Conservation (phyloP, 2,888 invertebrate genomes). For the Reticulitermes lucifugus region DNA sequence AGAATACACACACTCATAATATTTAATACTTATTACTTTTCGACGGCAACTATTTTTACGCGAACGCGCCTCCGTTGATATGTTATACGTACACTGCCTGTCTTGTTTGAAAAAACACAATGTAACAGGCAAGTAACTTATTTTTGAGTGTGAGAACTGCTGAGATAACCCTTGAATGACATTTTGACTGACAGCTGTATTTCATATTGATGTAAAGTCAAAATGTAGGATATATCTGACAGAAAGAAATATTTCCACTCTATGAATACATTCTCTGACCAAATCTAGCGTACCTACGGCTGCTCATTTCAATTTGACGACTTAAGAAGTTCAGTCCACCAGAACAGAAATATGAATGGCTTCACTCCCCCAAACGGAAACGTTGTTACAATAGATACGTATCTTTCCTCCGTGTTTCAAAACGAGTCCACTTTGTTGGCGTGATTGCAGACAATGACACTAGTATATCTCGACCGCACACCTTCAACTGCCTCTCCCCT, state of each 20-base stretch:
- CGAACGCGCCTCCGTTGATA: too few relatives aligned
- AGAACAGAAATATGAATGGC: not conserved
- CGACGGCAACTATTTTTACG: too few relatives aligned
- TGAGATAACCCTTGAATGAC: constrained; percentile 13
- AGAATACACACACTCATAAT: too few relatives aligned
- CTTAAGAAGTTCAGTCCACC: not conserved
- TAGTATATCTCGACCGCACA: constrained; percentile 18
- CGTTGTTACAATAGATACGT: not conserved
- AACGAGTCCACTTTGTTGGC: constrained; percentile 30
- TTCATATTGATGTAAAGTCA: not conserved
- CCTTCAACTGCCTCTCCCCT: not conserved
- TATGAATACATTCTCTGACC: too few relatives aligned
- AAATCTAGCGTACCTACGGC: too few relatives aligned
- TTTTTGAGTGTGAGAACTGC: not conserved
- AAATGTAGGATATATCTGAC: not conserved
- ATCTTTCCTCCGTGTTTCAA: constrained; percentile 27
- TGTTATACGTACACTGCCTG: too few relatives aligned
- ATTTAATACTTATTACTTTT: too few relatives aligned
- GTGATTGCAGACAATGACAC: constrained; percentile 48
- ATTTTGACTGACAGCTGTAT: constrained; percentile 46
- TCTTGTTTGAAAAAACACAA: too few relatives aligned
- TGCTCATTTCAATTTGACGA: not conserved
- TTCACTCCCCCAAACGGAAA: not conserved
- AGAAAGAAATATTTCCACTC: too few relatives aligned
- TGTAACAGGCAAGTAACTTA: too few relatives aligned